Evolutionary conservation across 2,888 invertebrate genomes (phyloP).

Genomic region (Andrena camellia): DNA sequence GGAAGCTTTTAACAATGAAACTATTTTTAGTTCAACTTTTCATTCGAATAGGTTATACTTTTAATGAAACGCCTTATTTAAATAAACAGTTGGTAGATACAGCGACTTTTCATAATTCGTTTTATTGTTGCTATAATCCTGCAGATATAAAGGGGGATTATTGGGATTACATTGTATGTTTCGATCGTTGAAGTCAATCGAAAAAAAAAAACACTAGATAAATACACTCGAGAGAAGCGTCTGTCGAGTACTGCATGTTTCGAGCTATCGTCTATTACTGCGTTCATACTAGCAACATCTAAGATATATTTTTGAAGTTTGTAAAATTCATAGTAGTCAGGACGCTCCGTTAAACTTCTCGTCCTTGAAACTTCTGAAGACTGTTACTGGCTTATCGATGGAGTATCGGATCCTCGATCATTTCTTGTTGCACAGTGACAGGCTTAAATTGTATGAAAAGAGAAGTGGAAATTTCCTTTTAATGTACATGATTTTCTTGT

Average conservation of each 20-base stretch:
- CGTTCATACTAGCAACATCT: slow-evolving; percentile 66
- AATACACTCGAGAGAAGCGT: slow-evolving; percentile 29
- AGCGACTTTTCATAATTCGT: background rate
- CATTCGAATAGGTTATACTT: slow-evolving; percentile 10
- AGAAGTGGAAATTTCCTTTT: slow-evolving; percentile 35
- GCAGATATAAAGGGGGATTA: background rate
- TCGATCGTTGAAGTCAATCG: slow-evolving; percentile 44
- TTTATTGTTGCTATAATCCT: background rate
- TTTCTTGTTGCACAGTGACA: slow-evolving; percentile 26
- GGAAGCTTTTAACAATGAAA: slow-evolving; percentile 41
- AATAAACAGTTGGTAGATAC: background rate
- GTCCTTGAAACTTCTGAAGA: slow-evolving; percentile 42
- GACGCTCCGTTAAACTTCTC: slow-evolving; percentile 12
- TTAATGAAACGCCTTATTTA: slow-evolving; percentile 13
- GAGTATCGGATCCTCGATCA: slow-evolving; percentile 23
- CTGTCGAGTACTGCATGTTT: slow-evolving; percentile 51
- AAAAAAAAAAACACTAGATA: slow-evolving; percentile 8
- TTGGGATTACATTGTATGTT: slow-evolving; percentile 51
- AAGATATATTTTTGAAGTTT: slow-evolving; percentile 45
- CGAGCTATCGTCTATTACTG: slow-evolving; percentile 66
- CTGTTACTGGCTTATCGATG: slow-evolving; percentile 43
- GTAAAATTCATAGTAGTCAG: slow-evolving; percentile 27
- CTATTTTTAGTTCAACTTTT: slow-evolving; percentile 42
- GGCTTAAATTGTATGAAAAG: slow-evolving; percentile 15
- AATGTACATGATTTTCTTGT: slow-evolving; percentile 29